These are phyloP conservation scores for Champsocephalus gunnari DNA, from an alignment of 2,797 vertebrate species.

Conservation along the genomic window DNA sequence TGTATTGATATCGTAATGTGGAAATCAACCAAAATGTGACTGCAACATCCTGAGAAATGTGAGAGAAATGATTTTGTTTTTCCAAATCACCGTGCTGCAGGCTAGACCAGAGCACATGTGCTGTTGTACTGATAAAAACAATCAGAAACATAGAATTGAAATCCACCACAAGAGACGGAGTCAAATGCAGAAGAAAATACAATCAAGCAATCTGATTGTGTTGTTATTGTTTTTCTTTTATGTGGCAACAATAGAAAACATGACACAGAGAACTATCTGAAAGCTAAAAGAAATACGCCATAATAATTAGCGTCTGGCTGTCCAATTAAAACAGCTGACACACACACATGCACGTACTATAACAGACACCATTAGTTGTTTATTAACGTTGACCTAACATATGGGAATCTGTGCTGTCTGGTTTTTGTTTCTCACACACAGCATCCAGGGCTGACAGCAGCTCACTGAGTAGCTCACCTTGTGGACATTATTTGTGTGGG, in stretches of 20 bases:
- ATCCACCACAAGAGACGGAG: conserved; percentile 4
- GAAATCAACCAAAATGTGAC: conserved; percentile 29
- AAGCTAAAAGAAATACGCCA: not conserved
- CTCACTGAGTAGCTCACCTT: conserved; percentile 3
- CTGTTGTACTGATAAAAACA: conserved; percentile 8
- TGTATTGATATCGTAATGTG: conserved; percentile 32
- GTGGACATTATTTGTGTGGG: not conserved
- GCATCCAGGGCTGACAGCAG: conserved; percentile 2
- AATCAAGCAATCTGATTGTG: not conserved
- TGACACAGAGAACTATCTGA: conserved; percentile 2
- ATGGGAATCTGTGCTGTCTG: not conserved
- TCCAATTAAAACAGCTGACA: conserved; percentile 17
- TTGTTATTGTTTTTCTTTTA: conserved; percentile 3
- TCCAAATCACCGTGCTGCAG: not conserved
- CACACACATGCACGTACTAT: not conserved
- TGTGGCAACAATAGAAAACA: conserved; percentile 10
- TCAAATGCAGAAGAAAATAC: not conserved
- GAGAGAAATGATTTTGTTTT: conserved; percentile 22
- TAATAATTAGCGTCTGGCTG: conserved; percentile 12
- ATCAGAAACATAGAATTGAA: conserved; percentile 18
- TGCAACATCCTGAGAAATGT: conserved; percentile 22
- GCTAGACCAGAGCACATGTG: not conserved
- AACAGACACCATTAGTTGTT: not conserved
- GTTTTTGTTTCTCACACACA: conserved; percentile 6
- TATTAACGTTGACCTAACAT: conserved; percentile 1